phyloP scores from a whole-genome alignment of 2,888 invertebrate genomes.

The Deilephila elpenor region DNA sequence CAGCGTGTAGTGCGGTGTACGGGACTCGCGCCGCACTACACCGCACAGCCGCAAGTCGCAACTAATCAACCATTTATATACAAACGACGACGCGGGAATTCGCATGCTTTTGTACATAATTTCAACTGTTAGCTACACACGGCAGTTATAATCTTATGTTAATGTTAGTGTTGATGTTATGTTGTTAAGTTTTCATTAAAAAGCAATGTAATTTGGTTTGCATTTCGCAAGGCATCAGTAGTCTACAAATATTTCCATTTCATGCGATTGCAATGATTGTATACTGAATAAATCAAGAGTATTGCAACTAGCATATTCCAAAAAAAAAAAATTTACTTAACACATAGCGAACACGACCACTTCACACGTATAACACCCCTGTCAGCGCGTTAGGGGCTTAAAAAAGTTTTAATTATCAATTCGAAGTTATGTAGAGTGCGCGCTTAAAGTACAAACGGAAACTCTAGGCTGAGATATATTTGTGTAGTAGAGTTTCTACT shows the following conservation, averaged over 20 bases:
- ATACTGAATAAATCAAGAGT: too few relatives aligned
- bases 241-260: not conserved
- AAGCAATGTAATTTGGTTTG: not conserved
- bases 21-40: not conserved
- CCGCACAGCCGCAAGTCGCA: not conserved
- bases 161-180: not conserved
- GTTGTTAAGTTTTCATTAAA: not conserved
- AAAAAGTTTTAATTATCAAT: too few relatives aligned
- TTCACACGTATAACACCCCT: too few relatives aligned
- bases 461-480: too few relatives aligned
- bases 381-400: too few relatives aligned
- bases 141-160: not conserved
- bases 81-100: not conserved
- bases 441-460: too few relatives aligned
- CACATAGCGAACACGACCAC: too few relatives aligned
- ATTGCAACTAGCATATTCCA: too few relatives aligned
- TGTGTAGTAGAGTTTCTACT: too few relatives aligned
- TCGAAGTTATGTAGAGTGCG: too few relatives aligned
- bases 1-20: slow-evolving; percentile 12
- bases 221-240: too few relatives aligned
- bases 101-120: not conserved
- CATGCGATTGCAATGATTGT: not conserved
- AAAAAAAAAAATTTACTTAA: too few relatives aligned
- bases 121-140: not conserved
- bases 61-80: slow-evolving; percentile 21